Evolutionary conservation across 2,113 vertebrate species (phyloP).

Genomic region (Callaeas wilsoni): DNA sequence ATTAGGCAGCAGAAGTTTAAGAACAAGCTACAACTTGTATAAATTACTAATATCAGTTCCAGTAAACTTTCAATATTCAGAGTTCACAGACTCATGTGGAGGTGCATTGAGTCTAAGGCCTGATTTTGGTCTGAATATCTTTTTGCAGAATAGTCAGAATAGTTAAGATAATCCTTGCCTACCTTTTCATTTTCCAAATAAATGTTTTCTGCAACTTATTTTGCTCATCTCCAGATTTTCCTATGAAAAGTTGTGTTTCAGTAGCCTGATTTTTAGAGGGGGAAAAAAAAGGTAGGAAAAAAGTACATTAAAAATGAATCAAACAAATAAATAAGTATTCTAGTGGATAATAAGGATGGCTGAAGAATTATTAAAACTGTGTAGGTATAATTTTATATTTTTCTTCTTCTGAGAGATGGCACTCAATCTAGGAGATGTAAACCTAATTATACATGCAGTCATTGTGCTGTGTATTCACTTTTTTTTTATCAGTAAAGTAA

Average conservation of each 20-base stretch:
- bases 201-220: background rate
- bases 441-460: background rate
- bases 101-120: background rate
- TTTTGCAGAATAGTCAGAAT: background rate
- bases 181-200: background rate
- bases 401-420: background rate
- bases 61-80: background rate
- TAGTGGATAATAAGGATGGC: background rate
- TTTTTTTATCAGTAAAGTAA: background rate
- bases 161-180: background rate
- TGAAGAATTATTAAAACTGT: background rate
- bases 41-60: background rate
- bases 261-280: background rate
- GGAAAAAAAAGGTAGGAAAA: rapidly evolving
- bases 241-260: background rate
- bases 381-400: background rate
- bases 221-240: background rate
- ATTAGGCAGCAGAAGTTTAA: background rate
- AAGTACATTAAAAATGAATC: background rate
- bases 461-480: background rate
- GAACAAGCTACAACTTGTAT: background rate
- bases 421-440: background rate
- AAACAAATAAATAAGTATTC: background rate
- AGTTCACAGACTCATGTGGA: background rate
- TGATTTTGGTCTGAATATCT: background rate